phyloP scores from a whole-genome alignment of 2,888 invertebrate species.

The Nysson spinosus region DNA sequence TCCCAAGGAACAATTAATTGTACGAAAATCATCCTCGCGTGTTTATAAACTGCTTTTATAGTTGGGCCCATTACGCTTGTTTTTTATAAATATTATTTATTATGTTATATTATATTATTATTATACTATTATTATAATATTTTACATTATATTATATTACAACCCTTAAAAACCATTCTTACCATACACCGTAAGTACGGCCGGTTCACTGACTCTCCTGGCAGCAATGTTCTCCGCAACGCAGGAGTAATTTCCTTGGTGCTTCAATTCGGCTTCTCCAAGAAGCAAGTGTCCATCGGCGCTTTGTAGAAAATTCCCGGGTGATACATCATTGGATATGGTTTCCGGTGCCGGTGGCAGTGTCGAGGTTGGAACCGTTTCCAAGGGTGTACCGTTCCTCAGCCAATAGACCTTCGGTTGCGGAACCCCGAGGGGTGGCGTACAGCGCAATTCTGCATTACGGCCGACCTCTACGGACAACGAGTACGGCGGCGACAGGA shows the following conservation, averaged over 20 bases:
- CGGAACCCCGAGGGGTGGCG: conserved; percentile 91
- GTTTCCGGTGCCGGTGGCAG: conserved; percentile 38
- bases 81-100: no score
- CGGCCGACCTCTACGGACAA: conserved; percentile 87
- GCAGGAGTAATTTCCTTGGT: conserved; percentile 96
- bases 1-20: no score
- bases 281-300: conserved; percentile 90
- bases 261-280: conserved; percentile 85
- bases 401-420: conserved; percentile 90
- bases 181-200: conserved; percentile 93
- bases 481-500: conserved; percentile 88
- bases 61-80: no score
- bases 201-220: conserved; percentile 88
- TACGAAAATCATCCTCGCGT: no score
- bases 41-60: no score
- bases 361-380: conserved; percentile 79
- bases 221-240: conserved; percentile 94
- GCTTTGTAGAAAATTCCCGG: conserved; percentile 80
- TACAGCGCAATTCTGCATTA: conserved; percentile 89
- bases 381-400: conserved; percentile 85
- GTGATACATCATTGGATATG: conserved; percentile 64
- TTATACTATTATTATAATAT: no score
- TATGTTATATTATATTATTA: no score
- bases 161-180: conserved; percentile 48
- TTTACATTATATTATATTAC: neutral